Base-by-base conservation (phyloP, 2,113 vertebrate species). In the Clupea harengus region DNA sequence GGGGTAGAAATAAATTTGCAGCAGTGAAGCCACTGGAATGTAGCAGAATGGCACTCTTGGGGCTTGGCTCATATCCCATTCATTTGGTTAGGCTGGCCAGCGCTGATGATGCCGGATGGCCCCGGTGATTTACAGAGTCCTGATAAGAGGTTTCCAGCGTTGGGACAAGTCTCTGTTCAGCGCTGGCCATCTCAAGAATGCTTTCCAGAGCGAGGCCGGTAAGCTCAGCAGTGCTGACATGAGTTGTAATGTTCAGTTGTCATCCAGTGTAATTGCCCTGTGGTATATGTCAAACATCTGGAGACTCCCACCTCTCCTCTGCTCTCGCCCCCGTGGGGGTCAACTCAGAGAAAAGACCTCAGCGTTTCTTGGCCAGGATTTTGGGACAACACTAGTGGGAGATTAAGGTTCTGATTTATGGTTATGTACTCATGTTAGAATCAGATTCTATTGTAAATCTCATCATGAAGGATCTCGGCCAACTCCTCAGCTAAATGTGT, bases 241-340 rank as follows among this genome's bases (percentile, higher is more conserved):
- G 86, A 57, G 78, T 72, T 57, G 54, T 75, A 64, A 86, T 86
- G 87, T 78, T 85, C 86, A 87, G 52, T 83, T 88, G 84, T 88
- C 87, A 89, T 78, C 28, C 85, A 64, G 84, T 85, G 81, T 87
- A 89, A 88, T 89, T 90, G 78, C 89, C 45, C 81, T 83, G 88
- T 49, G 86, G 88, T 89, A 88, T 82, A 8, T 45, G 39, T 86
- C 54, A 49, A 83, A 83, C 46, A 89, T 87, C 52, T 89, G 89
- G 87, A 89, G 85, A 88, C 3, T 11, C 82, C 67, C 46, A 83
- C 22, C 39, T 8, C 20, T 44, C 83, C 83, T 22, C 84, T 6
- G 60, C 81, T 28, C 22, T 78, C 44, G 60, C 81, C 25, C 82
- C n/a, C n/a, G n/a, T n/a, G n/a, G 78, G 46, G 60, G 28, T 57